phyloP scores from a whole-genome alignment of 2,113 vertebrate species.

The Zapus hudsonius region DNA sequence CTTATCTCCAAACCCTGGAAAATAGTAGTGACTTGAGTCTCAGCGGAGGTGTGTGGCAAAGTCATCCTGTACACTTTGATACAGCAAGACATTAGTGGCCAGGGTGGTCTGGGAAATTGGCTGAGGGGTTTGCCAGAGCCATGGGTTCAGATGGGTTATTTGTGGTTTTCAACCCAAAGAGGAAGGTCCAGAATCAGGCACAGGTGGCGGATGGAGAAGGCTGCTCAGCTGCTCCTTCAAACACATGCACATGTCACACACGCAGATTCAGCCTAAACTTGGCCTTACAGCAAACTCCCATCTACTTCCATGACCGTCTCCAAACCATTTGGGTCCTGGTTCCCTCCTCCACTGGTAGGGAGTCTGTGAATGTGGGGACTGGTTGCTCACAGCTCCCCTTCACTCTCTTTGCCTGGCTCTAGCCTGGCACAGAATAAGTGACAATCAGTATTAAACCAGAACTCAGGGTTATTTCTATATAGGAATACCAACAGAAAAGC shows the following conservation, averaged over 20 bases:
- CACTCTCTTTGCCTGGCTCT: not conserved
- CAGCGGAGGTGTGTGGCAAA: not conserved
- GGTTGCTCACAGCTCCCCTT: not conserved
- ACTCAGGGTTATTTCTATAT: not conserved
- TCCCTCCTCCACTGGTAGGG: not conserved
- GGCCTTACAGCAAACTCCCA: not conserved
- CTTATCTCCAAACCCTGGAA: not conserved
- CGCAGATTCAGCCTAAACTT: not conserved
- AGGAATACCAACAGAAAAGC: not conserved
- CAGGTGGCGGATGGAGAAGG: not conserved
- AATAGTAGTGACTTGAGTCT: not conserved
- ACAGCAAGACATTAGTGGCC: not conserved
- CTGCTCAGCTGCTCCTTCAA: not conserved
- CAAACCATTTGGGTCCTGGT: not conserved
- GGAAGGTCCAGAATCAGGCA: not conserved
- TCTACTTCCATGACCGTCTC: not conserved
- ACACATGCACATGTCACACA: not conserved
- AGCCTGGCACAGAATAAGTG: not conserved
- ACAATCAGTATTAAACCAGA: not conserved
- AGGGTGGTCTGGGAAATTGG: not conserved
- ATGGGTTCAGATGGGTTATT: not conserved
- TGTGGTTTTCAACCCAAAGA: not conserved
- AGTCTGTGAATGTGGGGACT: not conserved
- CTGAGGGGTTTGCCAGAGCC: not conserved
- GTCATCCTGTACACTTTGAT: conserved; percentile 1